Evolutionary conservation across 2,797 vertebrate species (phyloP).

Genomic region (Pteropus rufus): DNA sequence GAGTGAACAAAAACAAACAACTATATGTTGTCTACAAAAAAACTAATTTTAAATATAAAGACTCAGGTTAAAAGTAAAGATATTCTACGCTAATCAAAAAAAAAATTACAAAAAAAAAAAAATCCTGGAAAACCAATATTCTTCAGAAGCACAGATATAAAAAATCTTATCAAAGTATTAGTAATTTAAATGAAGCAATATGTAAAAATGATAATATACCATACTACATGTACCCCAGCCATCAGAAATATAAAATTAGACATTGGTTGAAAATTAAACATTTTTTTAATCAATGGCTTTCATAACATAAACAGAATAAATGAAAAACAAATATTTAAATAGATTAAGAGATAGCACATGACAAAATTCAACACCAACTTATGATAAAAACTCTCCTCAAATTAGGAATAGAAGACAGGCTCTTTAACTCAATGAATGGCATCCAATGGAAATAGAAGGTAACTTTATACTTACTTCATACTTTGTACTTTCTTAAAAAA

Average conservation of each 20-base stretch:
- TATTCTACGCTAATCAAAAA: not conserved
- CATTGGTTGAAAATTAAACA: not conserved
- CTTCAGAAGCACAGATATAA: not conserved
- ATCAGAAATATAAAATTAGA: not conserved
- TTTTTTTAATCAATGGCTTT: not conserved
- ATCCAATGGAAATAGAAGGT: not conserved
- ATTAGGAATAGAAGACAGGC: not conserved
- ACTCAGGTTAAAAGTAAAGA: not conserved
- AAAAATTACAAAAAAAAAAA: not conserved
- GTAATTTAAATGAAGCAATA: not conserved
- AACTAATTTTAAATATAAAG: not conserved
- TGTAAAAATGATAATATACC: not conserved
- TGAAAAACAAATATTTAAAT: not conserved
- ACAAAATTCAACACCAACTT: not conserved
- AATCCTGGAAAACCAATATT: not conserved
- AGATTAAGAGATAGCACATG: not conserved
- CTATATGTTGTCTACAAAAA: not conserved
- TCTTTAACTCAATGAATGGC: not conserved
- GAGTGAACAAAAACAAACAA: not conserved
- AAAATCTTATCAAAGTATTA: not conserved
- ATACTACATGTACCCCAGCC: not conserved
- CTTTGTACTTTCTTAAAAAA: no score
- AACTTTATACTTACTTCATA: not conserved
- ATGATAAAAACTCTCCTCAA: not conserved
- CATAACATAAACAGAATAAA: not conserved